Conservation (phyloP, 2,113 vertebrate genomes). For the Prolemur simus region DNA sequence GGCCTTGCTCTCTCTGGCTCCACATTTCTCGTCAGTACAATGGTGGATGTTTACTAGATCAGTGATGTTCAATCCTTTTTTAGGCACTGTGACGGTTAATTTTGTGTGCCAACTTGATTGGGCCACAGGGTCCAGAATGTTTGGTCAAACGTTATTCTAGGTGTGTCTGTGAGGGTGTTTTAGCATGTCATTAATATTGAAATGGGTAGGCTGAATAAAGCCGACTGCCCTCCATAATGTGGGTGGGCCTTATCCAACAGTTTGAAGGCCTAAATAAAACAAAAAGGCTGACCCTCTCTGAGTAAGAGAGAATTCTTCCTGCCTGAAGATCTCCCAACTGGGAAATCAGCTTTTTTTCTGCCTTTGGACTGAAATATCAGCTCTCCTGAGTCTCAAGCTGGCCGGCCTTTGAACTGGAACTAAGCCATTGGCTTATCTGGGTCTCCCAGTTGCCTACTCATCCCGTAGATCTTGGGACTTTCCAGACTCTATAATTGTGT, state of each 20-base stretch:
- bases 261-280: neutral
- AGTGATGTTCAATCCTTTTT: neutral
- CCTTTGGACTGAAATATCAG: neutral
- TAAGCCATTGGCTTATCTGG: neutral
- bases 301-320: slow-evolving; percentile 26
- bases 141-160: slow-evolving; percentile 1
- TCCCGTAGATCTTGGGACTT: neutral
- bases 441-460: neutral
- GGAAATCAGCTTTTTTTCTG: neutral
- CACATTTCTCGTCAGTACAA: slow-evolving; percentile 5
- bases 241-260: neutral
- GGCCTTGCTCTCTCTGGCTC: neutral
- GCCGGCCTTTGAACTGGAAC: neutral
- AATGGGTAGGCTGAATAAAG: neutral
- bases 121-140: neutral
- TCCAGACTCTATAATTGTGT: neutral
- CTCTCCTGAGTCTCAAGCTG: neutral
- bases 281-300: neutral
- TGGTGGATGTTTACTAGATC: neutral
- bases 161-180: neutral
- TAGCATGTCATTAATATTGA: neutral
- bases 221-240: neutral
- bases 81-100: neutral
- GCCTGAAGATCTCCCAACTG: neutral
- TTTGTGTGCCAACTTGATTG: neutral